Conservation (phyloP, 1,140 invertebrate species). For the Akabosia matsudoensis region DNA sequence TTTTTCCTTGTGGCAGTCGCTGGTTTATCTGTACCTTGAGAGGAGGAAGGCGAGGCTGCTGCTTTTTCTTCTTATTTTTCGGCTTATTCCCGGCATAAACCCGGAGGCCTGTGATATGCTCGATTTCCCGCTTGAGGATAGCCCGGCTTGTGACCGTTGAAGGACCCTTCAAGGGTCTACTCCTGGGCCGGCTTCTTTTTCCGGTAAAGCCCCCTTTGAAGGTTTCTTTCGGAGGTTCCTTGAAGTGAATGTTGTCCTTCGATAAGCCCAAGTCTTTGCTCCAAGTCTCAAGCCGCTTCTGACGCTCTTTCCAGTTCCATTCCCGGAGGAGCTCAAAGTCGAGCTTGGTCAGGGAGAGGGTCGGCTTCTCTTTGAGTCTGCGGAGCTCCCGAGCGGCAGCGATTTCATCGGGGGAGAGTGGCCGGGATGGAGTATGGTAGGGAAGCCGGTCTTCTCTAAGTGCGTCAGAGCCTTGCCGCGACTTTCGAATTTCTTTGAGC, state of each 20-base stretch:
- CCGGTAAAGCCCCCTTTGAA: neutral
- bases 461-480: neutral
- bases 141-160: neutral
- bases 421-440: neutral
- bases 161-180: neutral
- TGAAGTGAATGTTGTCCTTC: neutral
- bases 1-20: too few relatives aligned
- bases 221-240: neutral
- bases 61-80: neutral
- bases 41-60: too few relatives aligned
- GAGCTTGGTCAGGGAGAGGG: neutral
- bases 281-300: neutral
- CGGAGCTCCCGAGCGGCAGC: neutral
- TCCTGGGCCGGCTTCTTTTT: neutral
- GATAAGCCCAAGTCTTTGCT: neutral
- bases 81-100: neutral
- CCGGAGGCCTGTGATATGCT: neutral
- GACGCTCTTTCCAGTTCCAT: neutral
- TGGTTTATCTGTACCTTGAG: too few relatives aligned
- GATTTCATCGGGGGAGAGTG: neutral
- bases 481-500: neutral
- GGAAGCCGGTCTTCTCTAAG: neutral
- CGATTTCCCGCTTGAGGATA: neutral
- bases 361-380: neutral
- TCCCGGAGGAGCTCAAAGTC: neutral